Evolutionary conservation across 2,797 vertebrate genomes (phyloP).

Genomic region (Diplodus puntazzo): DNA sequence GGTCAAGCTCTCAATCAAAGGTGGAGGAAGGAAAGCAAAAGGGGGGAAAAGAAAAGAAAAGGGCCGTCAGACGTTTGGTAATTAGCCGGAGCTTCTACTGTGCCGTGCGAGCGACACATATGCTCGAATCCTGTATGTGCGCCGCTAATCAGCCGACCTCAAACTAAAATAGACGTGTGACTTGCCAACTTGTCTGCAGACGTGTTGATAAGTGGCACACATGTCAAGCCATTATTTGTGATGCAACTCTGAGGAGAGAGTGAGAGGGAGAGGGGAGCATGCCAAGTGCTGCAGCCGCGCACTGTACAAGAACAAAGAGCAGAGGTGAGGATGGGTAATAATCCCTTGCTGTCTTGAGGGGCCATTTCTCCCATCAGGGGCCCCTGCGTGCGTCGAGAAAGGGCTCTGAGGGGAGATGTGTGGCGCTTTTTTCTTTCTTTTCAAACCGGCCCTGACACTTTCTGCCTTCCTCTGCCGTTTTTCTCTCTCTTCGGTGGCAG

Average conservation of each 20-base stretch:
- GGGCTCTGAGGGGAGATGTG: slow-evolving; percentile 49
- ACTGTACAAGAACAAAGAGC: slow-evolving; percentile 78
- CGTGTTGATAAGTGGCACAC: slow-evolving; percentile 87
- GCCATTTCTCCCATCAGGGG: slow-evolving; percentile 66
- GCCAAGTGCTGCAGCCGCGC: slow-evolving; percentile 50
- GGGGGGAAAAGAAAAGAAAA: slow-evolving; percentile 14
- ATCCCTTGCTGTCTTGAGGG: slow-evolving; percentile 74
- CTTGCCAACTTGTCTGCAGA: slow-evolving; percentile 82
- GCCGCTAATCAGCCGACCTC: slow-evolving; percentile 81
- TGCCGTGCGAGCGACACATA: slow-evolving; percentile 75
- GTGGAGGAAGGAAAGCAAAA: slow-evolving; percentile 23
- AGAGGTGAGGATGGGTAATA: slow-evolving; percentile 82
- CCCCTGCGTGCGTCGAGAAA: slow-evolving; percentile 38
- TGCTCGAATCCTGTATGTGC: slow-evolving; percentile 73
- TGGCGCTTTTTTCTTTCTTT: slow-evolving; percentile 43
- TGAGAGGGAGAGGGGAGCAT: slow-evolving; percentile 19
- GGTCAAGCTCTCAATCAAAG: slow-evolving; percentile 77
- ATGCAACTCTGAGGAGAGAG: slow-evolving; percentile 65
- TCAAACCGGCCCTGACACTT: slow-evolving; percentile 68
- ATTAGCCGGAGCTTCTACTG: slow-evolving; percentile 78
- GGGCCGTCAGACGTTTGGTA: slow-evolving; percentile 71
- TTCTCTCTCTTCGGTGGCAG: slow-evolving; percentile 64
- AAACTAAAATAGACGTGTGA: slow-evolving; percentile 87
- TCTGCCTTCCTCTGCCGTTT: slow-evolving; percentile 70
- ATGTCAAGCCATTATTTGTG: slow-evolving; percentile 83